phyloP scores from a whole-genome alignment of 2,797 vertebrate species.

The Pipistrellus pipistrellus region DNA sequence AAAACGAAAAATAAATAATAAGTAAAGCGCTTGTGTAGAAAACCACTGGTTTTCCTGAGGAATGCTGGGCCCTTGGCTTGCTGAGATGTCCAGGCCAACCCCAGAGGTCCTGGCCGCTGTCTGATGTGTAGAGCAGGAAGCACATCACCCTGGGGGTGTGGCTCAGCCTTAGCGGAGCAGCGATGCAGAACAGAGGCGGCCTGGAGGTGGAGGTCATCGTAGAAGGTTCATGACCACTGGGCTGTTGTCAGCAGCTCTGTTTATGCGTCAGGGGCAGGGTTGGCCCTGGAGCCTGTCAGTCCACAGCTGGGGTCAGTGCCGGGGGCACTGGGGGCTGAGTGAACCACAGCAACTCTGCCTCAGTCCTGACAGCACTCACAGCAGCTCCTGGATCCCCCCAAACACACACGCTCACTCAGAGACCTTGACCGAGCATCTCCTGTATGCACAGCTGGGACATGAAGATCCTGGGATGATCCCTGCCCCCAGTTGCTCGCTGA shows the following conservation, averaged over 20 bases:
- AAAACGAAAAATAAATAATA: not conserved
- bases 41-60: not conserved
- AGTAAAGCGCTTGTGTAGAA: not conserved
- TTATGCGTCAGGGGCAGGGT: not conserved
- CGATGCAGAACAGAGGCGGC: not conserved
- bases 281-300: not conserved
- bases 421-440: not conserved
- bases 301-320: not conserved
- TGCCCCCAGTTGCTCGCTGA: not conserved
- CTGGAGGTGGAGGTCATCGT: not conserved
- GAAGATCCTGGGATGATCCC: not conserved
- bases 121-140: not conserved
- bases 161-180: not conserved
- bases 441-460: not conserved
- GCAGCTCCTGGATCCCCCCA: not conserved
- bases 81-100: not conserved
- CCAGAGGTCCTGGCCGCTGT: not conserved
- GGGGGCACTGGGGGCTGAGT: not conserved
- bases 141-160: not conserved
- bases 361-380: not conserved
- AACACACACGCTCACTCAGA: not conserved
- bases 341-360: not conserved
- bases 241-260: not conserved
- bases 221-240: not conserved
- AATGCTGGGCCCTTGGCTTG: not conserved